Base-by-base conservation (phyloP, 1,140 invertebrate genomes). In the Parasteatoda tepidariorum region DNA sequence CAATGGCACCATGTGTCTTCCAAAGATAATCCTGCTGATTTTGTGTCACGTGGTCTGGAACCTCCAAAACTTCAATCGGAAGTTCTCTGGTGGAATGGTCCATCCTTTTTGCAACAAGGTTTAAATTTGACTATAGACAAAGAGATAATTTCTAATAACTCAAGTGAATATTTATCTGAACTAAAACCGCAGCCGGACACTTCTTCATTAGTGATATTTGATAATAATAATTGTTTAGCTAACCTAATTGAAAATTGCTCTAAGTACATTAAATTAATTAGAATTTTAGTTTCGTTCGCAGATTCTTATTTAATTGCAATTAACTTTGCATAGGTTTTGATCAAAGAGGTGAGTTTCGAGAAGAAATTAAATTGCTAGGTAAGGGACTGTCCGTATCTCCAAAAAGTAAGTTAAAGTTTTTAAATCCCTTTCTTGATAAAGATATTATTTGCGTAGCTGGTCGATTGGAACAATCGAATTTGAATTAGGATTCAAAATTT, bases 401-500 rank as follows among this genome's bases (percentile, higher is more conserved):
- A 38, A 78, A 54, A n/a, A 41, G 62, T 34, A n/a, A 55, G 3
- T 4, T 68, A 13, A 59, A 22, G 7, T 55, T 9, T n/a, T 74
- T 89, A 13, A 87, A 79, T 57, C 88, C 88, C 7, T 89, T 89
- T 84, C 9, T 89, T 11, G 88, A 89, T 70, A 76, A 86, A n/a
- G 86, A 87, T 31, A 11, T 90, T 1, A 71, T 91, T 6, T 4
- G 79, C n/a, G n/a, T 83, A 4, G 48, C 22, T 0, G 78, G 78
- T 15, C 48, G 66, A 24, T 22, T 70, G 5, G 11, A 38, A 26
- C 7, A 71, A 26, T n/a, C 28, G 3, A n/a, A 41, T 59, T 26
- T 68, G 1, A 68, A 24, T 26, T 67, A 15, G 2, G 28, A 81
- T 57, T 41, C 31, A 54, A 83, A 73, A n/a, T 34, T 22, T 22